phyloP scores from a whole-genome alignment of 2,888 invertebrate genomes.

The Eupithecia subumbrata region DNA sequence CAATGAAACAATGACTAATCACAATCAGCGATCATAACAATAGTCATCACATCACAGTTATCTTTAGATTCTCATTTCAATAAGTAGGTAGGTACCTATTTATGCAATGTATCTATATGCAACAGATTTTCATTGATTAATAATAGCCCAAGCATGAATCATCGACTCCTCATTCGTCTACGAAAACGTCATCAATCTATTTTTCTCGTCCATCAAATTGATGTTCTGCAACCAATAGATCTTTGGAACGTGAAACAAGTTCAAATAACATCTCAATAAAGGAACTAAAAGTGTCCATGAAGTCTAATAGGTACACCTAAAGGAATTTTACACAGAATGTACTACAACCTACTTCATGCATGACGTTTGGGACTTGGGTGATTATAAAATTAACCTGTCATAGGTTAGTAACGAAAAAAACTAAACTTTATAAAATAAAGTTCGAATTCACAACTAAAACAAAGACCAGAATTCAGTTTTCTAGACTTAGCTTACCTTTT shows the following conservation, averaged over 20 bases:
- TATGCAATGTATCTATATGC: neutral
- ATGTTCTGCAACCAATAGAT: neutral
- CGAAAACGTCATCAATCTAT: neutral
- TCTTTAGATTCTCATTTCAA: conserved; percentile 3
- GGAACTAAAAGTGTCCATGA: neutral
- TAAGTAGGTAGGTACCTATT: neutral
- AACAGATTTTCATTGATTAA: neutral
- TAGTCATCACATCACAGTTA: neutral
- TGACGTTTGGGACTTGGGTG: too few relatives aligned
- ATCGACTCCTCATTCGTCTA: neutral
- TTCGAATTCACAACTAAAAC: neutral
- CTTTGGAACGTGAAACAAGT: neutral
- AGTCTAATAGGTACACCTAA: neutral
- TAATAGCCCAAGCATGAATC: neutral
- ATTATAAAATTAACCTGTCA: too few relatives aligned
- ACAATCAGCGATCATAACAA: neutral
- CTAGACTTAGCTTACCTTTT: neutral
- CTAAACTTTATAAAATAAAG: neutral
- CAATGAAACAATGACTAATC: conserved; percentile 12
- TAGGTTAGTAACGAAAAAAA: too few relatives aligned
- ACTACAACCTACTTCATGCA: too few relatives aligned
- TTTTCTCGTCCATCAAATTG: neutral
- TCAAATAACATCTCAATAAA: neutral
- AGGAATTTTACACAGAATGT: neutral
- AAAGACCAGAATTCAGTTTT: neutral